phyloP scores from a whole-genome alignment of 53 echinoderm and acorn worm species.

The Hippasteria phrygiana region DNA sequence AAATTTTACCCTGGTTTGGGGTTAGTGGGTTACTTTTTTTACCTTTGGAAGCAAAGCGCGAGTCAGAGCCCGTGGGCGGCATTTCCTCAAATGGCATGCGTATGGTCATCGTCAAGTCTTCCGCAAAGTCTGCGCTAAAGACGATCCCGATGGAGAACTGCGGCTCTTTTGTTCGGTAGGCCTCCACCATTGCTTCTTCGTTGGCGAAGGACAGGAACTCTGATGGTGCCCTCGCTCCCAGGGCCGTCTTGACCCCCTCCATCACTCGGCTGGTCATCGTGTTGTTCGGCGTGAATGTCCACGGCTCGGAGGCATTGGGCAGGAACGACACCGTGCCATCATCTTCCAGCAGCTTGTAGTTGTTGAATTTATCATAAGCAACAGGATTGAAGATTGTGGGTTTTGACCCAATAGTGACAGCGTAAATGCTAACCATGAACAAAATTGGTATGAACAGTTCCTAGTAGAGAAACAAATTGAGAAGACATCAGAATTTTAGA shows the following conservation, averaged over 20 bases:
- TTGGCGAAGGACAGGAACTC: constrained; percentile 26
- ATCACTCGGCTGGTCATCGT: constrained; percentile 18
- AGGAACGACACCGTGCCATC: constrained; percentile 4
- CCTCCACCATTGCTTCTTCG: constrained; percentile 46
- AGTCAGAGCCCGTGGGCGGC: background rate
- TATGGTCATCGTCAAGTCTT: constrained; percentile 68
- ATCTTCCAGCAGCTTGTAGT: constrained; percentile 3
- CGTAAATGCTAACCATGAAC: constrained; percentile 54
- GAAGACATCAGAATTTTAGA: background rate
- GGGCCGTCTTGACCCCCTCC: background rate
- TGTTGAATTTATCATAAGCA: background rate
- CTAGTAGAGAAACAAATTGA: constrained; percentile 26
- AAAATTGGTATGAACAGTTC: constrained; percentile 73
- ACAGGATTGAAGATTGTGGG: background rate
- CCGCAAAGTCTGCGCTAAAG: constrained; percentile 64
- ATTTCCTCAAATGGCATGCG: constrained; percentile 35
- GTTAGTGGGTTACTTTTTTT: background rate
- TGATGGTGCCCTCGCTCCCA: constrained; percentile 4
- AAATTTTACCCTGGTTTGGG: too few relatives aligned
- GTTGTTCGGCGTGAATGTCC: constrained; percentile 65
- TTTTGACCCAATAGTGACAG: constrained; percentile 7
- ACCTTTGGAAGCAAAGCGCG: constrained; percentile 26
- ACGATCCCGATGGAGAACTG: constrained; percentile 61
- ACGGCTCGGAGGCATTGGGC: background rate
- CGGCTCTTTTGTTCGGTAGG: background rate